Conservation (phyloP, 2,888 invertebrate species). For the Gnatocerus cornutus region DNA sequence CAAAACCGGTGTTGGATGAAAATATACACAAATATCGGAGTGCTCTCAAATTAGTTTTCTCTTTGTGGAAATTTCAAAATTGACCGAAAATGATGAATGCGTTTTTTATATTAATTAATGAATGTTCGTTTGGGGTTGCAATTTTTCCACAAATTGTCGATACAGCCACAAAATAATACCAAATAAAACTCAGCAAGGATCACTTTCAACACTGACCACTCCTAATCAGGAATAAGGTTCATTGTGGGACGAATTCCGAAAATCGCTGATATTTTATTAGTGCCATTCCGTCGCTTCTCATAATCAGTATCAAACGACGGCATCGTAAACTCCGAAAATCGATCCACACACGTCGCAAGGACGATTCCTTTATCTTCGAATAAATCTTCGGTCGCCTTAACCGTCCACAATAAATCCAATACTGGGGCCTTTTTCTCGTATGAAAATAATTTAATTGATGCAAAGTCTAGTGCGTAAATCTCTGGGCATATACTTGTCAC, state of each 20-base stretch:
- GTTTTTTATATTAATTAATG: too few species aligned
- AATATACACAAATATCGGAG: too few species aligned
- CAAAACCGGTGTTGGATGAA: too few species aligned
- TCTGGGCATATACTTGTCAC: slow-evolving; percentile 43
- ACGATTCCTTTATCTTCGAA: slow-evolving; percentile 23
- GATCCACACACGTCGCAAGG: background rate
- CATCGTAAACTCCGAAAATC: slow-evolving; percentile 17
- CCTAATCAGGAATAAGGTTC: too few species aligned
- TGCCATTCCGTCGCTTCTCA: slow-evolving; percentile 9
- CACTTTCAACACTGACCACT: too few species aligned
- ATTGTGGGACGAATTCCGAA: background rate
- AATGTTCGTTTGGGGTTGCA: too few species aligned
- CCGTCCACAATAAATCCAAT: slow-evolving; percentile 20
- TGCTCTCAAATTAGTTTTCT: too few species aligned
- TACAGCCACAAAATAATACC: too few species aligned
- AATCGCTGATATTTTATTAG: slow-evolving; percentile 13
- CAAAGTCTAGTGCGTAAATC: slow-evolving; percentile 32
- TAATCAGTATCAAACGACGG: slow-evolving; percentile 11
- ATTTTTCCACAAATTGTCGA: too few species aligned
- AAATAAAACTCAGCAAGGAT: too few species aligned
- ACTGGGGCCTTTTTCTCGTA: slow-evolving; percentile 4
- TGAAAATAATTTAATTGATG: slow-evolving; percentile 35
- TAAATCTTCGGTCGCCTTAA: slow-evolving; percentile 24
- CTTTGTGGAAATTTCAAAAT: too few species aligned
- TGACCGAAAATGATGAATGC: too few species aligned